Conservation (phyloP, 2,888 invertebrate species). For the Clepsis dumicolana region DNA sequence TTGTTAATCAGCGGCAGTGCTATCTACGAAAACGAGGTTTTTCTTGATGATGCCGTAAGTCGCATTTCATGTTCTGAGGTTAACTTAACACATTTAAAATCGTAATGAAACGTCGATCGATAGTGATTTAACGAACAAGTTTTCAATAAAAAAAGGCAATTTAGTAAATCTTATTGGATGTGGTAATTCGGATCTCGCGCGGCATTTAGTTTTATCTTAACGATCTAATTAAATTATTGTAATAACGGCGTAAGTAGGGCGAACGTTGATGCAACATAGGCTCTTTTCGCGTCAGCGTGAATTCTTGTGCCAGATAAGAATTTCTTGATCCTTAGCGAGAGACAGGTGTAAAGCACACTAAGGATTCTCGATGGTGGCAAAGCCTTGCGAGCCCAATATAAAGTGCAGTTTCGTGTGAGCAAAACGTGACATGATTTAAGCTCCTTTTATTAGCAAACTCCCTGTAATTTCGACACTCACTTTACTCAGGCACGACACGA, state of each 20-base stretch:
- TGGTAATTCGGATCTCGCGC: slow-evolving; percentile 57
- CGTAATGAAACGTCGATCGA: slow-evolving; percentile 26
- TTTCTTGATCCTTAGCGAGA: slow-evolving; percentile 72
- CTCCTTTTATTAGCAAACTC: slow-evolving; percentile 69
- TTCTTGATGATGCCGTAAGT: background rate
- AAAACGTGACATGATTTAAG: slow-evolving; percentile 57
- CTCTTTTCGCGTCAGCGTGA: slow-evolving; percentile 61
- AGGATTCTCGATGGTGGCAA: slow-evolving; percentile 54
- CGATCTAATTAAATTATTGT: slow-evolving; percentile 72
- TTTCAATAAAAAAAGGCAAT: slow-evolving; percentile 30
- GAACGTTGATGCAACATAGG: slow-evolving; percentile 60
- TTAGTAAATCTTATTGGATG: slow-evolving; percentile 36
- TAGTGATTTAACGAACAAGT: slow-evolving; percentile 30
- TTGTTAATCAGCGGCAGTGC: background rate
- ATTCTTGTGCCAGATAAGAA: slow-evolving; percentile 73
- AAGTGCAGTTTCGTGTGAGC: slow-evolving; percentile 56
- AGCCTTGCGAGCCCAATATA: slow-evolving; percentile 55
- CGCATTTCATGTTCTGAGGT: slow-evolving; percentile 17
- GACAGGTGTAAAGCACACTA: slow-evolving; percentile 73
- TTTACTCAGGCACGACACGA: slow-evolving; percentile 49
- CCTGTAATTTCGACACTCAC: slow-evolving; percentile 67
- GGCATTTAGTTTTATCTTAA: slow-evolving; percentile 76
- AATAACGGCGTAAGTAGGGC: slow-evolving; percentile 65
- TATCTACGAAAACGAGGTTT: background rate
- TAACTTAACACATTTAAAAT: slow-evolving; percentile 9